Base-by-base conservation (phyloP, 2,797 vertebrate genomes). In the Phataginus tricuspis region DNA sequence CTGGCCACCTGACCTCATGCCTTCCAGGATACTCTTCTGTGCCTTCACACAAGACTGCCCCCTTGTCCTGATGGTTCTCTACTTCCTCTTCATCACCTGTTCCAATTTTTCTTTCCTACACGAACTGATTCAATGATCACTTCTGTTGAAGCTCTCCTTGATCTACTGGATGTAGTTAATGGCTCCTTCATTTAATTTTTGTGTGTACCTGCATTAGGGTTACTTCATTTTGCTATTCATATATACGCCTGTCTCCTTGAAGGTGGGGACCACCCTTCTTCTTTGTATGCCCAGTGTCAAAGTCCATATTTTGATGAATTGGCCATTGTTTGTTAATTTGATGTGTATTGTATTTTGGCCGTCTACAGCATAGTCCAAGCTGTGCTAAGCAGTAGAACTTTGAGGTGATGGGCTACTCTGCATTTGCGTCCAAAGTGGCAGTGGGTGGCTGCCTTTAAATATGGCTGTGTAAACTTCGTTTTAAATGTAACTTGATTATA, bases 391-490 rank as follows among this genome's bases (percentile, higher is more conserved):
- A 12, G 55, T 57, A 49, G 84, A 49, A 45, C 37, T 63, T 85
- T 57, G 71, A 71, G n/a, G 39, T 34, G 34, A 49, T 23, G 51
- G 61, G 61, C 68, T 45, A 31, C 1, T 75, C 23, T 53, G 1
- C 71, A 31, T 80, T 29, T 42, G 14, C 4, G 5, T 72, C 15
- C 5, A 21, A 19, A 31, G 7, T 63, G 63, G 55, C 37, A 61
- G 57, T 42, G 45, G n/a, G 18, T 18, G 34, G 57, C 34, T 74
- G 27, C 31, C 21, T 45, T 78, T 53, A 53, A 64, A 51, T 37
- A 63, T 86, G 42, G 15, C 9, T 77, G 45, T 61, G 91, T 85
- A 82, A 25, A 49, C 72, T 53, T 75, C 25, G 89, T 77, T 86
- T 78, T 1, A 11, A 45, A 45, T 45, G 45, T 45, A 45, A 45